These are phyloP conservation scores for Hippocampus abdominalis DNA, from an alignment of 2,113 vertebrate genomes.

Conservation along the genomic window DNA sequence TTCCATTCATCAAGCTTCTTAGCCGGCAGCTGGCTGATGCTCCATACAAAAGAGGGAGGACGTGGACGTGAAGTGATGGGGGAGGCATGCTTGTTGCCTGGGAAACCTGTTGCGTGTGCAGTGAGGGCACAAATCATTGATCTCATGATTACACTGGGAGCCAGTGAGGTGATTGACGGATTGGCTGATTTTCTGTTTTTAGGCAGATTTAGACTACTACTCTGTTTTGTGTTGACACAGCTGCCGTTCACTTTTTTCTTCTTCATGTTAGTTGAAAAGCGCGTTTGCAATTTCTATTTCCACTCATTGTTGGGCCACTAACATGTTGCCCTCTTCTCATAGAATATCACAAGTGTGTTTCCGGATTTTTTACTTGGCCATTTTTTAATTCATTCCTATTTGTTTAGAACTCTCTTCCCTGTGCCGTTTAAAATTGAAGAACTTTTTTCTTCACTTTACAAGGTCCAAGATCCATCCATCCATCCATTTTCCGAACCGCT, in stretches of 20 bases:
- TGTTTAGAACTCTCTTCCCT: too few species aligned
- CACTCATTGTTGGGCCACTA: not conserved
- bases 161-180: not conserved
- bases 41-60: conserved; percentile 23
- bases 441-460: too few species aligned
- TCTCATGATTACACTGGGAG: conserved; percentile 63
- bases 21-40: conserved; percentile 34
- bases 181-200: not conserved
- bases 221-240: too few species aligned
- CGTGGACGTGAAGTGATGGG: conserved; percentile 4
- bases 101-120: conserved; percentile 49
- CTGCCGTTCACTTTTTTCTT: not conserved
- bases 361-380: too few species aligned
- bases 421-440: too few species aligned
- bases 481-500: too few species aligned
- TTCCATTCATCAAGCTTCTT: conserved; percentile 59
- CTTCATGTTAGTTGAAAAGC: not conserved
- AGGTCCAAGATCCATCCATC: too few species aligned
- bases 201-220: not conserved
- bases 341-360: too few species aligned
- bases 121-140: conserved; percentile 55
- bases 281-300: not conserved
- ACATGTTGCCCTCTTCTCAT: too few species aligned
- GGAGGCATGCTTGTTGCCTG: conserved; percentile 64
- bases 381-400: too few species aligned